Base-by-base conservation (phyloP, 1,140 invertebrate genomes). In the Aphaenogaster floridana region DNA sequence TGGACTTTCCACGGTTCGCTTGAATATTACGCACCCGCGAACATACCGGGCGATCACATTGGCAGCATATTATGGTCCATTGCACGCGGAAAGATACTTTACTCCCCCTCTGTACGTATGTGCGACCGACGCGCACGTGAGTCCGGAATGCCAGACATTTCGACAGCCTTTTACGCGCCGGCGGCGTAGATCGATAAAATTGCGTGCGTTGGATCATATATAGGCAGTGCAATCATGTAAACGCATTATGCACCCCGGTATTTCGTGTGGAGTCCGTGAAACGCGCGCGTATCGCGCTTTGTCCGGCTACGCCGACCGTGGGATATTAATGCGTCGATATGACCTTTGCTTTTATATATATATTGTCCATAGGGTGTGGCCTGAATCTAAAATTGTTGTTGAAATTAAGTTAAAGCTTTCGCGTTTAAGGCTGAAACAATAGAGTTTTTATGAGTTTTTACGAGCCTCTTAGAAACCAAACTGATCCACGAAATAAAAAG, bases 1-100 rank as follows among this genome's bases (percentile, higher is more conserved):
- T 59, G 42, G 61, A 80, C 68, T 88, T 88, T 86, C 69, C 86
- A 86, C 66, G 63, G 9, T 52, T 45, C 42, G 50, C 79, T 87
- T 68, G 21, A 68, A 79, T 52, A 59, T 86, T 83, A 63, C 61
- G 71, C 57, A 39, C 39, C 17, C 9, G 15, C 34, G 64, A 36
- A 57, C 36, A 68, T 54, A 80, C 13, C 36, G 21, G 64, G 34
- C 63, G 48, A 48, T 21, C 61, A 13, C 52, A 81, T 71, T 59
- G 50, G 39, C 66, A 48, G 39, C 8, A n/a, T 21, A 81, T 80
- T 81, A 45, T 71, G 50, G 52, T 71, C 39, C 21, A 59, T 34
- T 71, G 39, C 39, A 34, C 21, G 64, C 39, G 17, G 64, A 81
- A 81, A 71, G 42, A 71, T 71, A 81, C 68, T 81, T 45, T 21